These are phyloP conservation scores for Phyllostomus discolor DNA, from an alignment of 2,113 vertebrate genomes.

Conservation along the genomic window DNA sequence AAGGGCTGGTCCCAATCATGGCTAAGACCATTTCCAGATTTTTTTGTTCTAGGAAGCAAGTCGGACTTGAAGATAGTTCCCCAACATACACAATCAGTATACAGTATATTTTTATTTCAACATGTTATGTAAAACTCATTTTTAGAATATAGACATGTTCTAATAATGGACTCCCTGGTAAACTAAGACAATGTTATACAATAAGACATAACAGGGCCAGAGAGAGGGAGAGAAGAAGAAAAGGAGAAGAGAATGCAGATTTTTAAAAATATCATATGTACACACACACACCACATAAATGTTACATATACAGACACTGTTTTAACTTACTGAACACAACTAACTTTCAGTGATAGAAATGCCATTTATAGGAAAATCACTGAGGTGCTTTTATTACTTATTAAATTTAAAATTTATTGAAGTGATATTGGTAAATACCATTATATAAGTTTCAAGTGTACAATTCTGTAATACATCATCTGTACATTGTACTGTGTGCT, in stretches of 20 bases:
- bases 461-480: not conserved
- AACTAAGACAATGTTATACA: conserved; percentile 1
- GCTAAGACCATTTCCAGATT: not conserved
- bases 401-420: not conserved
- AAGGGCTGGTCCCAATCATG: not conserved
- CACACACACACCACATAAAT: not conserved
- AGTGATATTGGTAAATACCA: not conserved
- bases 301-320: not conserved
- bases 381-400: not conserved
- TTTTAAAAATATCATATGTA: not conserved
- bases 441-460: not conserved
- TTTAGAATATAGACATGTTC: not conserved
- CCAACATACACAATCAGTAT: not conserved
- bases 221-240: not conserved
- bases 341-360: not conserved
- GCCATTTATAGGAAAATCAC: not conserved
- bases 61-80: not conserved
- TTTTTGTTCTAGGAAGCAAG: not conserved
- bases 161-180: conserved; percentile 26
- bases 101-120: conserved; percentile 35
- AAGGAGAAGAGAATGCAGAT: not conserved
- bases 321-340: not conserved
- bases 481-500: not conserved
- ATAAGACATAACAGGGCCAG: not conserved
- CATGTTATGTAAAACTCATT: not conserved